phyloP scores from a whole-genome alignment of 2,888 invertebrate species.

The Ganaspis brasiliensis region DNA sequence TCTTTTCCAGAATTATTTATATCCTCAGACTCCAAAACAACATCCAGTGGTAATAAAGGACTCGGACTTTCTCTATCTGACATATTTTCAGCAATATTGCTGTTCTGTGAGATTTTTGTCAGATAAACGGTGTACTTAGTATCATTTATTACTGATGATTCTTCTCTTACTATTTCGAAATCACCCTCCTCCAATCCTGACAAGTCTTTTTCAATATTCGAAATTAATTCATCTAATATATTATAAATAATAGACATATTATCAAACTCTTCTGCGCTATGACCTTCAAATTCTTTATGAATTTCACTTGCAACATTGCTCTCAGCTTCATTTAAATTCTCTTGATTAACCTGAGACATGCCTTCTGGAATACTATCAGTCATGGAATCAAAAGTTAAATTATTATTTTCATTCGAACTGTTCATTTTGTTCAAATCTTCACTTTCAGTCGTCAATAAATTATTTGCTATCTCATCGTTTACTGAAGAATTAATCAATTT shows the following conservation, averaged over 20 bases:
- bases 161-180: too few species aligned
- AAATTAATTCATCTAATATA: constrained; percentile 51
- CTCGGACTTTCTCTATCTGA: too few species aligned
- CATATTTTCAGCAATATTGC: too few species aligned
- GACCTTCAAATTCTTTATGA: constrained; percentile 65
- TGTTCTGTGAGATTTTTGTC: too few species aligned
- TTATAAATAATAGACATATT: constrained; percentile 60
- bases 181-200: constrained; percentile 11
- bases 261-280: constrained; percentile 50
- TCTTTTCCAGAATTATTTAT: neutral
- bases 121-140: too few species aligned
- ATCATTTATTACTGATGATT: too few species aligned
- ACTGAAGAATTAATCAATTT: constrained; percentile 49
- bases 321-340: constrained; percentile 46
- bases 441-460: constrained; percentile 62
- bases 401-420: constrained; percentile 65
- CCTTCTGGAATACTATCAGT: constrained; percentile 57
- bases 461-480: constrained; percentile 56
- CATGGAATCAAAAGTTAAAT: constrained; percentile 47
- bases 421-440: constrained; percentile 63
- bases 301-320: constrained; percentile 42
- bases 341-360: constrained; percentile 66
- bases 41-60: too few species aligned
- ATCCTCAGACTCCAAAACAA: neutral
- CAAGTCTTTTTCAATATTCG: constrained; percentile 43